phyloP scores from a whole-genome alignment of 2,888 invertebrate species.

The Trachelus iudaicus region DNA sequence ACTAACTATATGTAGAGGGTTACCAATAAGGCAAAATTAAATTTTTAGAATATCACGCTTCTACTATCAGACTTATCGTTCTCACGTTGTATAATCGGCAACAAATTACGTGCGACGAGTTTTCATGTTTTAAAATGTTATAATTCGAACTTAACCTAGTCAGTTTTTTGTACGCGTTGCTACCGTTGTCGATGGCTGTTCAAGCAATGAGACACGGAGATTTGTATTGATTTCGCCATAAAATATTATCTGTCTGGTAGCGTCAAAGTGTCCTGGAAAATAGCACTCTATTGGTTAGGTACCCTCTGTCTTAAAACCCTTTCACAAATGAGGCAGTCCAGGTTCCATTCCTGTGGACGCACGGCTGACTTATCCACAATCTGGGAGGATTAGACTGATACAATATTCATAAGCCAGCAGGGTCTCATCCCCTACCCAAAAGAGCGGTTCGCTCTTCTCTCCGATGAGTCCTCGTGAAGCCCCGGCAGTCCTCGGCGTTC shows the following conservation, averaged over 20 bases:
- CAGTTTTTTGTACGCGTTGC: not conserved
- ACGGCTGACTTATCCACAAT: slow-evolving; percentile 59
- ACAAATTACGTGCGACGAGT: not conserved
- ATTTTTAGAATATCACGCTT: not conserved
- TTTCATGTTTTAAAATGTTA: not conserved
- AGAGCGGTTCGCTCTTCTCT: slow-evolving; percentile 1
- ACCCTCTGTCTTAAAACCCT: not conserved
- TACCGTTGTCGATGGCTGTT: not conserved
- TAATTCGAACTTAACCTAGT: not conserved
- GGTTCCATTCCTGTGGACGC: slow-evolving; percentile 27
- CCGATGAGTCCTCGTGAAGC: slow-evolving; percentile 18
- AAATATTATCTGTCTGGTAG: not conserved
- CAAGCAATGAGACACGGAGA: not conserved
- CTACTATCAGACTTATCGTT: not conserved
- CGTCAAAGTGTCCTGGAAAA: not conserved
- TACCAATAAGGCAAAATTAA: not conserved
- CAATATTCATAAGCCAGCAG: slow-evolving; percentile 59
- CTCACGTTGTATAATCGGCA: not conserved
- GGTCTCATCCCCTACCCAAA: slow-evolving; percentile 27
- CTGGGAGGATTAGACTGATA: slow-evolving; percentile 59
- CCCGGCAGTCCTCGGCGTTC: slow-evolving; percentile 27
- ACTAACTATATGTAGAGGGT: not conserved
- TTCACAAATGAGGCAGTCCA: slow-evolving; percentile 1
- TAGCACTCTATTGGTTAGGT: not conserved
- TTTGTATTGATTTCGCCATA: not conserved